Conservation (phyloP, 2,888 invertebrate species). For the Trissoscelio sp. region DNA sequence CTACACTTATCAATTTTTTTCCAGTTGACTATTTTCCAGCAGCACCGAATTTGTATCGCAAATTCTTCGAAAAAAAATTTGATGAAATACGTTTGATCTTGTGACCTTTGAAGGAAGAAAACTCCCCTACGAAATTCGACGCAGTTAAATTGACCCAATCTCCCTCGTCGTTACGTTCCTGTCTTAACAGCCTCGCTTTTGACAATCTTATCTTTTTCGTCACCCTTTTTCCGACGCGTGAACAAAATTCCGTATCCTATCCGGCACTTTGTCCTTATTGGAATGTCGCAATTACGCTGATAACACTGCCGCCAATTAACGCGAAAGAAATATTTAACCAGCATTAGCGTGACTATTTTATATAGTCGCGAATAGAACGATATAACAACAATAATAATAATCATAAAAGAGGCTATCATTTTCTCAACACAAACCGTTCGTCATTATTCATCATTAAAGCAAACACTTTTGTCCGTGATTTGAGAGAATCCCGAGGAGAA, state of each 20-base stretch:
- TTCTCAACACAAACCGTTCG: neutral
- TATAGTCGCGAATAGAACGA: no score
- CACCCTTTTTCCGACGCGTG: slow-evolving; percentile 10
- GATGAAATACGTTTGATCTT: slow-evolving; percentile 7
- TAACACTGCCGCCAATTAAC: slow-evolving; percentile 1
- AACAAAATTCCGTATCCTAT: slow-evolving; percentile 13
- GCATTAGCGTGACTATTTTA: no score
- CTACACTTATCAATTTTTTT: no score
- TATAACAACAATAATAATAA: no score
- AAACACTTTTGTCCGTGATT: slow-evolving; percentile 24
- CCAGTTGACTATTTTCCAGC: neutral
- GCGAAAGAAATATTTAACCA: neutral
- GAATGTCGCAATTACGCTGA: slow-evolving; percentile 6
- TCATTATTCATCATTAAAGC: slow-evolving; percentile 11
- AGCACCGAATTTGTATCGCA: neutral
- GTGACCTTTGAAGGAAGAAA: neutral
- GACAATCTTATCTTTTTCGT: slow-evolving; percentile 33
- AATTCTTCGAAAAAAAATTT: neutral
- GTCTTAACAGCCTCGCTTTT: slow-evolving; percentile 25
- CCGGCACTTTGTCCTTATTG: neutral
- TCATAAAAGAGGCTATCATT: no score
- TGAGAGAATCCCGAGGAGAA: slow-evolving; percentile 5
- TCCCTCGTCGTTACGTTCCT: slow-evolving; percentile 17
- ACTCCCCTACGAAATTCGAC: slow-evolving; percentile 11
- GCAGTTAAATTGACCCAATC: slow-evolving; percentile 34